Evolutionary conservation across 2,113 vertebrate genomes (phyloP).

Genomic region (Zeus faber): DNA sequence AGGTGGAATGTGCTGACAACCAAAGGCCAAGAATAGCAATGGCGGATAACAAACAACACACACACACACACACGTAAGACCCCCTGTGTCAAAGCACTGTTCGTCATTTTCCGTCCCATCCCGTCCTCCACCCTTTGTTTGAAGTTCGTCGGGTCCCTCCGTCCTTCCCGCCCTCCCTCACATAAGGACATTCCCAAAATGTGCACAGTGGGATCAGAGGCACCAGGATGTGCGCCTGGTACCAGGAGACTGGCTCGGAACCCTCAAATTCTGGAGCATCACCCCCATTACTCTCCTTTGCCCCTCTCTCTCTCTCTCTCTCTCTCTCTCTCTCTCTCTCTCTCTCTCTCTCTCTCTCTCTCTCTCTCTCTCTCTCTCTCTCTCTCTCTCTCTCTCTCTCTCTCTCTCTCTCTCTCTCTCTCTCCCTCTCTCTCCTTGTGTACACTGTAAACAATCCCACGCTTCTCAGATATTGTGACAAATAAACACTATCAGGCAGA

Average conservation of each 20-base stretch:
- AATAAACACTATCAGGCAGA: constrained; percentile 25
- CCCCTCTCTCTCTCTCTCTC: neutral
- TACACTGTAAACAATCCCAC: constrained; percentile 57
- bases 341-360: neutral
- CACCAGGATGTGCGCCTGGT: constrained; percentile 6
- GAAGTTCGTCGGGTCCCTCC: too few relatives aligned
- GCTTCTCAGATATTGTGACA: constrained; percentile 42
- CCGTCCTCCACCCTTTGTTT: too few relatives aligned
- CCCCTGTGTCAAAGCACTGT: too few relatives aligned
- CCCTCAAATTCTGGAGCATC: constrained; percentile 8
- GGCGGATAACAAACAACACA: constrained; percentile 50
- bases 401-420: neutral
- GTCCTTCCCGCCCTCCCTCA: neutral
- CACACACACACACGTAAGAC: constrained; percentile 27
- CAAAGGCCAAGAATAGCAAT: constrained; percentile 62
- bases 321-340: neutral
- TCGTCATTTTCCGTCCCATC: too few relatives aligned
- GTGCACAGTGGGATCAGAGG: constrained; percentile 20
- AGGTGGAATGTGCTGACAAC: constrained; percentile 66
- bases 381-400: too few relatives aligned
- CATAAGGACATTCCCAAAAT: constrained; percentile 41
- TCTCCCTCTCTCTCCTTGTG: constrained; percentile 24
- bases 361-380: neutral
- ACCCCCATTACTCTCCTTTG: too few relatives aligned
- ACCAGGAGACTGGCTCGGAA: constrained; percentile 17